Evolutionary conservation across 2,797 vertebrate species (phyloP), one percentile per base, ranked within the genome.

Genomic region (Xiphophorus birchmanni): DNA sequence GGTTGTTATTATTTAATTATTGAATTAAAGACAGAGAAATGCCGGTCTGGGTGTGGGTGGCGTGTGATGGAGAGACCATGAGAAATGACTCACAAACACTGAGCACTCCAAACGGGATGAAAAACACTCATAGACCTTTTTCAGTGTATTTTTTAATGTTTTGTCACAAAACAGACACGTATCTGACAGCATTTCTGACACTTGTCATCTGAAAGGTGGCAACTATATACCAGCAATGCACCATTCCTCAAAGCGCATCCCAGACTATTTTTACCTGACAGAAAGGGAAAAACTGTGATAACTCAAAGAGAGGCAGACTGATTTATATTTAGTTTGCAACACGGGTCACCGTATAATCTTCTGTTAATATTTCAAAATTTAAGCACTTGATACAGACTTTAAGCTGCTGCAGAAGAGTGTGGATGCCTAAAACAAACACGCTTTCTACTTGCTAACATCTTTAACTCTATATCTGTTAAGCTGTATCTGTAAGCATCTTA

Each of bases 31-130:
- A 47, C 42, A 48, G 71, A 80, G 81, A 76, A n/a, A 77, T 52
- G 69, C 42, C 63, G 63, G 80, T 63, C 50, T 26, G 35, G 71
- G 56, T 4, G 78, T 86, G 78, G 80, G 78, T 8, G 84, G 74
- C 23, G 40, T 52, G 40, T 26, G 76, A 79, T 73, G 69, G 54
- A 79, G 65, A 3, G 17, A 69, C 56, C 80, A 74, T 32, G 79
- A 86, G 77, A 73, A 75, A 83, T 83, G 77, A 85, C 44, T 87
- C 82, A 82, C 5, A 17, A 4, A 56, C 69, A n/a, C 74, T 65
- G 76, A 73, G 60, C 58, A 67, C 72, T 76, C 13, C 40, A 69
- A 42, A 21, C 11, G 1, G 21, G 67, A 23, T 44, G 67, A 71
- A 26, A 71, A 71, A 71, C 42, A 26, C 26, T 9, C 42, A 26